Base-by-base conservation (phyloP, 2,888 invertebrate species). In the Abrostola tripartita region DNA sequence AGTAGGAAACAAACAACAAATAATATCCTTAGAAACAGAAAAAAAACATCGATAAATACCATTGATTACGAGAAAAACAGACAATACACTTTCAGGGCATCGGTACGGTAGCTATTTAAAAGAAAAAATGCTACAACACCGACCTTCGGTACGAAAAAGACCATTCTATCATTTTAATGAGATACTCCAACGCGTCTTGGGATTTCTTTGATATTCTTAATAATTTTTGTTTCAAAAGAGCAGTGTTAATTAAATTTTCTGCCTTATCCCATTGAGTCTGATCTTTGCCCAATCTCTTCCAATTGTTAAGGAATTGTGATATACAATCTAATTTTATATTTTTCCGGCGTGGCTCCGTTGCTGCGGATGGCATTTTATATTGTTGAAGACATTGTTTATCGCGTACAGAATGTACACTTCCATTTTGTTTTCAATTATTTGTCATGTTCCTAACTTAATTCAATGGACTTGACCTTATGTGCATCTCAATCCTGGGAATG, bases 221-320 rank as follows among this genome's bases (percentile, higher is more conserved):
- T 59, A 54, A 67, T 61, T 67, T 61, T 71, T 52, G 52, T 67
- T 66, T 56, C 47, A 61, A 73, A 69, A 59, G 65, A 60, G 60
- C 71, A 67, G 53, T 74, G 67, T 64, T 75, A 74, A 74, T 74
- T 74, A 74, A 74, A 75, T 74, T 67, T 61, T 61, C 64, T 53
- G 59, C 50, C 49, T 67, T 56, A 61, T 71, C 35, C 60, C 67
- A 71, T 74, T 67, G 61, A 58, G 63, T 52, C 41, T 59, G 61
- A 70, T 74, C 71, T 69, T 61, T 55, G 57, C 55, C 54, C 52
- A 68, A 74, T 68, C 52, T 69, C 44, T 61, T 41, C 61, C 69
- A 55, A 69, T 65, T 69, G 68, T 68, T 41, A 56, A 59, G 35
- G 52, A 69, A 69, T 41, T 54, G 41, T 56, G 42, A 35, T 42